These are phyloP conservation scores for Stenchaetothrips biformis DNA, from an alignment of 2,888 invertebrate species.

Conservation along the genomic window DNA sequence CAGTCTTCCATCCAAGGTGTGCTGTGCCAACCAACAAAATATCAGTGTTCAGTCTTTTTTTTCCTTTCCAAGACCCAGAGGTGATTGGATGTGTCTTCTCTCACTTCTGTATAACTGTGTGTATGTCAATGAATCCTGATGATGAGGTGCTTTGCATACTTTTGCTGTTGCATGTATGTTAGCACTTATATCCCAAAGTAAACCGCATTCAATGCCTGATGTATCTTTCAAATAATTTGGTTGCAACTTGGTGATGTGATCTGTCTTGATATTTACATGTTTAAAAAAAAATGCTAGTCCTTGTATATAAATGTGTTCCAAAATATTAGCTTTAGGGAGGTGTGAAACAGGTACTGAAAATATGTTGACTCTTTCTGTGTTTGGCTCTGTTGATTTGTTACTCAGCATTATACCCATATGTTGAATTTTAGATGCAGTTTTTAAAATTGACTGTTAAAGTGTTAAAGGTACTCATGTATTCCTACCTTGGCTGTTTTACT, in stretches of 20 bases:
- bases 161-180: no score
- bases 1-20: not conserved
- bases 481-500: no score
- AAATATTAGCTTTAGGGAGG: not conserved
- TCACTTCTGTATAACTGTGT: no score
- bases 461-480: no score
- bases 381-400: no score
- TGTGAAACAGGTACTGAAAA: constrained; percentile 2
- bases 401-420: not conserved
- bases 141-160: no score
- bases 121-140: no score
- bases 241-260: not conserved
- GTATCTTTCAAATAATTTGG: not conserved
- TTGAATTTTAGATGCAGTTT: not conserved
- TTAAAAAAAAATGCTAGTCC: not conserved
- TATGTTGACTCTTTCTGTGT: not conserved
- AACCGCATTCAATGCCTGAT: no score
- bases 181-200: no score
- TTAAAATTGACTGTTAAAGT: not conserved
- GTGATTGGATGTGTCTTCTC: no score
- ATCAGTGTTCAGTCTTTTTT: not conserved
- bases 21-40: not conserved
- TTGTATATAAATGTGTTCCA: not conserved
- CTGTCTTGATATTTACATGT: not conserved
- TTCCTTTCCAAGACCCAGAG: no score